Evolutionary conservation across 1,140 invertebrate genomes (phyloP), one percentile per base, ranked within the genome.

Genomic region (Nilaparvata lugens): DNA sequence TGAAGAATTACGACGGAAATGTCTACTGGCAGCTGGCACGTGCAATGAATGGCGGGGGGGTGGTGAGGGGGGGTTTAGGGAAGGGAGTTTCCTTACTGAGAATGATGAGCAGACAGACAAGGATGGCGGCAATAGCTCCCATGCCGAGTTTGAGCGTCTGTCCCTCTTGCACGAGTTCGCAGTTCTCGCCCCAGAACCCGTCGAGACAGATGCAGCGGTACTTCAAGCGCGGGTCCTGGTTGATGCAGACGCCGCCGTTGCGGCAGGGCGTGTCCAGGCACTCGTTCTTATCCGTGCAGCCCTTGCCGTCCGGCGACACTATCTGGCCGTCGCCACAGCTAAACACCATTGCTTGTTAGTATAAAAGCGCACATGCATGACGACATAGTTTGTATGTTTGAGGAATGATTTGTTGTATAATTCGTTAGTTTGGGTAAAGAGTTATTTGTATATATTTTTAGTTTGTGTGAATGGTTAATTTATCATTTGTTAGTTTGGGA

Each of bases 251-350:
- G 58, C 91, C 91, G 48, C 91, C 91, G 74, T 95, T 95, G 63
- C 91, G 79, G 72, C 93, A 95, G 62, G 93, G 93, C 72, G 89
- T 83, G 72, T 93, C 90, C 68, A 93, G 81, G 73, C 93, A 96
- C 72, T 96, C 93, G 75, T 96, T 91, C 73, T 92, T 91, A 77
- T 96, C 93, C 75, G 86, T 88, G 74, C 93, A 96, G 68, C 89
- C 86, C 76, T 93, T 92, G 63, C 86, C 87, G 77, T 95, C 91
- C 52, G 86, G 80, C 25, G 91, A 91, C 70, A 91, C 85, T 68
- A 93, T 81, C 69, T 88, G 86, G 72, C 92, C 92, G 77, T 93
- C 89, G 61, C 91, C 91, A 78, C 93, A 95, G 75, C 92, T 95
- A 31, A 58, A 14, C 25, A 57, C 4, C 19, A 16, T 11, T 4